Evolutionary conservation across 92 coral and sea anemone genomes (phyloP).

Genomic region (Heliopora coerulea): DNA sequence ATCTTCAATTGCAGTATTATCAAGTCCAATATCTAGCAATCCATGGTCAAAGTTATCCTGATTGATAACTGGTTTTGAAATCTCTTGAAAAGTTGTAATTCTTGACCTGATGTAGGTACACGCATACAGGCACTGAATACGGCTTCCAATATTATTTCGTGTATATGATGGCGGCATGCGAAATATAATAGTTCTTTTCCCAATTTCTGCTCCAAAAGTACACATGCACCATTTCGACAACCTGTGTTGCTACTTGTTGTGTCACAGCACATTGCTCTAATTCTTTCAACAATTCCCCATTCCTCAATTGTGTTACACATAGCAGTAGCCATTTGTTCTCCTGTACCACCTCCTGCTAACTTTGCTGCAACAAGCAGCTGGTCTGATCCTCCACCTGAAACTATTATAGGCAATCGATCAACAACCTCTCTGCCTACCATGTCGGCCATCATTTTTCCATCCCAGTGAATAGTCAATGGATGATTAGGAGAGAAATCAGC

Average conservation of each 20-base stretch:
- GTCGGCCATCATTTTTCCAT: slow-evolving; percentile 15
- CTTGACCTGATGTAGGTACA: background rate
- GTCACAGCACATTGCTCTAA: slow-evolving; percentile 8
- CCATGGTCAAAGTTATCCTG: background rate
- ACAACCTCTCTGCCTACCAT: background rate
- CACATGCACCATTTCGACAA: slow-evolving; percentile 16
- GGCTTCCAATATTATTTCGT: background rate
- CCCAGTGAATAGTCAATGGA: slow-evolving; percentile 6
- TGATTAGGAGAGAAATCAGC: slow-evolving; percentile 1
- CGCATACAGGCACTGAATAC: background rate
- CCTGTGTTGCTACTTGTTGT: slow-evolving; percentile 14
- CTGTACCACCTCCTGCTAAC: slow-evolving; percentile 8
- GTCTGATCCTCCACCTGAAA: background rate
- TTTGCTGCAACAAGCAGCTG: slow-evolving; percentile 9
- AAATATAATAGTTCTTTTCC: background rate
- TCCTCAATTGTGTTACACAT: background rate
- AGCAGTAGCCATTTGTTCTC: background rate
- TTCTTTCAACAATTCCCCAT: slow-evolving; percentile 6
- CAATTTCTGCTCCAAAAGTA: background rate
- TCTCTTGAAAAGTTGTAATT: background rate
- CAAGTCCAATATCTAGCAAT: slow-evolving; percentile 3
- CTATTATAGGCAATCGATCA: slow-evolving; percentile 1
- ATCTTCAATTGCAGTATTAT: background rate
- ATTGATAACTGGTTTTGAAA: slow-evolving; percentile 1
- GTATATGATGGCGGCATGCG: slow-evolving; percentile 11